Conservation (phyloP, 2,888 invertebrate genomes). For the Alsophila aescularia region DNA sequence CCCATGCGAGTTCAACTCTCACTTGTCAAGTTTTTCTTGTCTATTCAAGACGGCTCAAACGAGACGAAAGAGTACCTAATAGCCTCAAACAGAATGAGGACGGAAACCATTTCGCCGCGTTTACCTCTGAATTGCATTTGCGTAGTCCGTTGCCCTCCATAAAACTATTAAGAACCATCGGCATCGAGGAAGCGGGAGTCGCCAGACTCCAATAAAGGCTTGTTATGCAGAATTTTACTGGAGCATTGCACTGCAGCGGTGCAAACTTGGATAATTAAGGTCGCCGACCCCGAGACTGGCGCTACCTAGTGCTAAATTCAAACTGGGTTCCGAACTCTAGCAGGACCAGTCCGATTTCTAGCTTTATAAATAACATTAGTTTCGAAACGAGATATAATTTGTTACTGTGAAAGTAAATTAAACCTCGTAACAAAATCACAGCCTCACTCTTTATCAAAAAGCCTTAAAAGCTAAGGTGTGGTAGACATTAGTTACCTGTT, state of each 20-base stretch:
- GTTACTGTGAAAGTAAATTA: slow-evolving; percentile 17
- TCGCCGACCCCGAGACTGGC: slow-evolving; percentile 69
- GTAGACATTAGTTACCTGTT: background rate
- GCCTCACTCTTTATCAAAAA: slow-evolving; percentile 14
- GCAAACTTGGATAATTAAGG: slow-evolving; percentile 76
- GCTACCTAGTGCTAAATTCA: slow-evolving; percentile 69
- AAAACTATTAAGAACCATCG: slow-evolving; percentile 52
- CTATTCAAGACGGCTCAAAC: background rate
- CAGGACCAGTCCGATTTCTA: slow-evolving; percentile 8
- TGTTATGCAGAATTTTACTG: slow-evolving; percentile 82
- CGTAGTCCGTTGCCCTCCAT: slow-evolving; percentile 39
- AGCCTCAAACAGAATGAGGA: slow-evolving; percentile 18
- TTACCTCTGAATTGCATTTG: slow-evolving; percentile 34
- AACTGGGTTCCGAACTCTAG: slow-evolving; percentile 34
- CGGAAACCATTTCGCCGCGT: slow-evolving; percentile 30
- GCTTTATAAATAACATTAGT: slow-evolving; percentile 9
- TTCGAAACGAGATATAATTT: slow-evolving; percentile 17
- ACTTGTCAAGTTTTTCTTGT: background rate
- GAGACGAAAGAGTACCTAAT: slow-evolving; percentile 3
- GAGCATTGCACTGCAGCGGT: slow-evolving; percentile 78
- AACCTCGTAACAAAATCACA: slow-evolving; percentile 12
- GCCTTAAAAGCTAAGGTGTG: slow-evolving; percentile 15
- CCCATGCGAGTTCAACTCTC: too few species aligned
- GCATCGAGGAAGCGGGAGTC: slow-evolving; percentile 53
- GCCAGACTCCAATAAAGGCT: slow-evolving; percentile 76